Evolutionary conservation across 2,113 vertebrate genomes (phyloP).

Genomic region (Hiodon alosoides): DNA sequence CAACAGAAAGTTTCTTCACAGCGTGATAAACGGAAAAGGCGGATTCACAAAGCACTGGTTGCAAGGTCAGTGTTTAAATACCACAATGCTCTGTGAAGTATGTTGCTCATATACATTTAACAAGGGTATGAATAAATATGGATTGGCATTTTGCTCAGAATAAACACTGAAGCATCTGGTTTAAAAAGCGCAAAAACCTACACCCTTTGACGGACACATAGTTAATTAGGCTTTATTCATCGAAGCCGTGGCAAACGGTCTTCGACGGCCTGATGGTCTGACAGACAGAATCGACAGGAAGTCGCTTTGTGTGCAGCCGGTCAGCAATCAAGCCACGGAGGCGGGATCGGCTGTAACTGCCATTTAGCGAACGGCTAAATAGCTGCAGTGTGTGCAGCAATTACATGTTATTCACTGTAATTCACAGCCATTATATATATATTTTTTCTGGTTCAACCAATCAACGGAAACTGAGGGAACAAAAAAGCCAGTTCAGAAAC

Average conservation of each 20-base stretch:
- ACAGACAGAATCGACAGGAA: neutral
- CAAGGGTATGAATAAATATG: too few species aligned
- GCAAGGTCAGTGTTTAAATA: too few species aligned
- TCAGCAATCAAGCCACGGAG: conserved; percentile 5
- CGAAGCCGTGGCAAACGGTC: neutral
- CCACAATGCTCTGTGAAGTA: too few species aligned
- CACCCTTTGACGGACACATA: neutral
- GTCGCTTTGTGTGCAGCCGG: neutral
- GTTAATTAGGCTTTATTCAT: conserved; percentile 1
- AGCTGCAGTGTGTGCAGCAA: neutral
- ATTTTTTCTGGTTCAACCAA: neutral
- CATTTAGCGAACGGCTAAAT: neutral
- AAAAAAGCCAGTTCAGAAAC: neutral
- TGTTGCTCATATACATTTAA: too few species aligned
- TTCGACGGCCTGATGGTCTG: neutral
- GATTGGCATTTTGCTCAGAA: too few species aligned
- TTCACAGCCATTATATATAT: neutral
- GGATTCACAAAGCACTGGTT: too few species aligned
- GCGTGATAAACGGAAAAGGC: too few species aligned
- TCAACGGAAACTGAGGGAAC: neutral
- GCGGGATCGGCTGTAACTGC: neutral
- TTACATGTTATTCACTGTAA: conserved; percentile 8
- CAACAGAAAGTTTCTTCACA: too few species aligned
- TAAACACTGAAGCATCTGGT: too few species aligned
- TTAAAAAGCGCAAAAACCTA: neutral